Evolutionary conservation across 2,113 vertebrate species (phyloP).

Genomic region (Mystacornis crossleyi): DNA sequence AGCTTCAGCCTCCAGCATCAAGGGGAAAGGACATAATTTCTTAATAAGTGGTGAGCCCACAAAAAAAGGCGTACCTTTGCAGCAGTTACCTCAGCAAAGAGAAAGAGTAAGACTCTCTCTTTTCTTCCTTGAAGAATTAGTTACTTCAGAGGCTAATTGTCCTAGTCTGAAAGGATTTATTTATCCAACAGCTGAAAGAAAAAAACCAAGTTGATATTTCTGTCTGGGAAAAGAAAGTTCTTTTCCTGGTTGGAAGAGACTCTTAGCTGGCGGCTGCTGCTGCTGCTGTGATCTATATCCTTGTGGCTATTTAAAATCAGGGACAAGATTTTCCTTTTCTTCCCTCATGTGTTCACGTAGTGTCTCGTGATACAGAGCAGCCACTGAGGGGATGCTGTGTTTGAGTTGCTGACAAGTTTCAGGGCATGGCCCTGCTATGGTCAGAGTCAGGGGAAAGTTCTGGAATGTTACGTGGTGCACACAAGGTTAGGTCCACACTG

Average conservation of each 20-base stretch:
- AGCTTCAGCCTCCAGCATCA: neutral
- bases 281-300: slow-evolving; percentile 45
- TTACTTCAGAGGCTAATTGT: slow-evolving; percentile 40
- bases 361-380: neutral
- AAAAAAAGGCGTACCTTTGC: neutral
- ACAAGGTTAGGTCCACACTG: neutral
- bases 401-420: neutral
- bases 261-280: slow-evolving; percentile 6
- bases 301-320: slow-evolving; percentile 46
- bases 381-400: neutral
- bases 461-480: neutral
- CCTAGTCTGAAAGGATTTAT: slow-evolving; percentile 63
- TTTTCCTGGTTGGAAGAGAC: slow-evolving; percentile 38
- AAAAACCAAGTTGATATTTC: slow-evolving; percentile 15
- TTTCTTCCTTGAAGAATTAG: neutral
- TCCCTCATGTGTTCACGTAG: neutral
- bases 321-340: slow-evolving; percentile 43
- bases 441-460: neutral
- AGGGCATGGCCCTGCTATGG: neutral
- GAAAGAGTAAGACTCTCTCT: neutral
- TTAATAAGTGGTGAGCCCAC: neutral
- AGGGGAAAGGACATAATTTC: neutral
- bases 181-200: slow-evolving; percentile 59
- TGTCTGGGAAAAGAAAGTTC: slow-evolving; percentile 66
- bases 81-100: neutral